A percentile compares a stretch with the other conserved stretches of the same genome.
These are phyloP conservation scores for Sphyrna mokarran DNA, from an alignment of 2,113 vertebrate genomes.

Conservation along the genomic window DNA sequence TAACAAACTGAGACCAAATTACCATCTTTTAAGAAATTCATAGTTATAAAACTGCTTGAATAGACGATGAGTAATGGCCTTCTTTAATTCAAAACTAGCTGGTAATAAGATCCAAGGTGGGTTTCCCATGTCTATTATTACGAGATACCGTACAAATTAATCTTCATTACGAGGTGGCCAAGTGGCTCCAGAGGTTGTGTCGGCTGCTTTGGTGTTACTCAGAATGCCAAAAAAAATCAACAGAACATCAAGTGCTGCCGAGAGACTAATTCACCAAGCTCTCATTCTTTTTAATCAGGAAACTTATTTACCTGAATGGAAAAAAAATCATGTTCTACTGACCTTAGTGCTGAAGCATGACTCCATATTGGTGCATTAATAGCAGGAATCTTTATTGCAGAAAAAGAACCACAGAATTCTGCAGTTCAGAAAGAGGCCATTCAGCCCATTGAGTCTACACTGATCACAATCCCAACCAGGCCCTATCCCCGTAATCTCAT, in stretches of 20 bases:
- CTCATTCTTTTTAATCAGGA: background rate
- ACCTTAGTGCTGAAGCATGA: background rate
- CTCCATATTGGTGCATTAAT: background rate
- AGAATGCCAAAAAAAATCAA: background rate
- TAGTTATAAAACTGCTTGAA: conserved; percentile 17
- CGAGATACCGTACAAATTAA: background rate
- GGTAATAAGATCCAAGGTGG: background rate
- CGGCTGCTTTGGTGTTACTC: background rate
- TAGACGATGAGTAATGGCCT: background rate
- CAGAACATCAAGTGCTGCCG: background rate
- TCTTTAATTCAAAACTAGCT: background rate
- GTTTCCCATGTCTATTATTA: background rate
- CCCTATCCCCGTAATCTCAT: too few relatives aligned
- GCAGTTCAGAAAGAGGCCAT: too few relatives aligned
- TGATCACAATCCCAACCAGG: too few relatives aligned
- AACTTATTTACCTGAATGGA: background rate
- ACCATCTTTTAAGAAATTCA: background rate
- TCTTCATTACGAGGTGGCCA: background rate
- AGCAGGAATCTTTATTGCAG: background rate
- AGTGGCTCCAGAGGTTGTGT: background rate
- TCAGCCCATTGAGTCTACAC: too few relatives aligned
- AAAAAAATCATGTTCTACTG: background rate
- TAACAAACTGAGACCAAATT: background rate
- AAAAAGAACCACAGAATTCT: background rate
- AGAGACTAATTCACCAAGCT: background rate